Evolutionary conservation across 2,797 vertebrate species (phyloP).

Genomic region (Poecilia velifera): DNA sequence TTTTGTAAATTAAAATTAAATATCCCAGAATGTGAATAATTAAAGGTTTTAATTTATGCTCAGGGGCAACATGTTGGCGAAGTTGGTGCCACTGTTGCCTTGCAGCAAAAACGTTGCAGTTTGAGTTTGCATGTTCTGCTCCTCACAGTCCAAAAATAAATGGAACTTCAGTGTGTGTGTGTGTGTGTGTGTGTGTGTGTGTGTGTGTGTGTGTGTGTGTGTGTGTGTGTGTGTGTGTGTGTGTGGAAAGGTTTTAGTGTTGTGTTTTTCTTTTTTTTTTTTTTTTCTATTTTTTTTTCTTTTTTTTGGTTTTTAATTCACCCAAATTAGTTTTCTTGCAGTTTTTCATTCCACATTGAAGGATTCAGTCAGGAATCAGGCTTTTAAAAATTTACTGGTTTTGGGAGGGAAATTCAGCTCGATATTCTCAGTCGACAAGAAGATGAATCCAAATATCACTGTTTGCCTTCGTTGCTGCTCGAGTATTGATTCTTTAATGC

Average conservation of each 20-base stretch:
- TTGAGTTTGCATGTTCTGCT: not conserved
- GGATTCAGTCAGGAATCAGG: conserved; percentile 66
- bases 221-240: no score
- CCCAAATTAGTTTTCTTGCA: conserved; percentile 33
- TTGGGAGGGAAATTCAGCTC: conserved; percentile 62
- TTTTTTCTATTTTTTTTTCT: conserved; percentile 9
- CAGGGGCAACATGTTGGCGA: not conserved
- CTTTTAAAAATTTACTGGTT: conserved; percentile 73
- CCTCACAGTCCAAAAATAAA: not conserved
- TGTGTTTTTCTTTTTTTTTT: conserved; percentile 9
- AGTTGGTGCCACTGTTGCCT: not conserved
- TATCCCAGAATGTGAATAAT: not conserved
- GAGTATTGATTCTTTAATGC: conserved; percentile 74
- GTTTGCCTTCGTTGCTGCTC: conserved; percentile 67
- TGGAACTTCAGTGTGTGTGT: not conserved
- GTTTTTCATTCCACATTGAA: conserved; percentile 62
- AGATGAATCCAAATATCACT: conserved; percentile 77
- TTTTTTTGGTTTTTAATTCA: conserved; percentile 8
- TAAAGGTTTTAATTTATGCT: not conserved
- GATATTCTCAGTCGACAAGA: conserved; percentile 66
- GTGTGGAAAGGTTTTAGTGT: not conserved
- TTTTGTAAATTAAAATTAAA: not conserved
- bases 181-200: not conserved
- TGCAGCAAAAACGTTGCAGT: not conserved
- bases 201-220: not conserved